Conservation (phyloP, 2,888 invertebrate genomes). For the Ectemnius cavifrons region DNA sequence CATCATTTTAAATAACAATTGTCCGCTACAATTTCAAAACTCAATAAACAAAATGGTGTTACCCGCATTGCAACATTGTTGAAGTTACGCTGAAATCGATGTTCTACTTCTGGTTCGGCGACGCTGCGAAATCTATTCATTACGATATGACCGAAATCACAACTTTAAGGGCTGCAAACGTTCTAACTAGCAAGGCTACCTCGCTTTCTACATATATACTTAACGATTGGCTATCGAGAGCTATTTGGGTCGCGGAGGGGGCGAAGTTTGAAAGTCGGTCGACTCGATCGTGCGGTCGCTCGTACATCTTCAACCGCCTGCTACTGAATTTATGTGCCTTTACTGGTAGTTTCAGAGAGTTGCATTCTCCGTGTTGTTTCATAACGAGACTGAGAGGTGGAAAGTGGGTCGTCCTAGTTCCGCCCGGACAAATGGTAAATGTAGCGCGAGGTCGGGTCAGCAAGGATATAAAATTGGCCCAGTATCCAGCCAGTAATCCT, state of each 20-base stretch:
- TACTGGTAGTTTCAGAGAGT: neutral
- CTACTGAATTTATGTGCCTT: neutral
- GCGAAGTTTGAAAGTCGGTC: slow-evolving; percentile 38
- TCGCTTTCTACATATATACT: too few species aligned
- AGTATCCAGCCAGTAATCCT: slow-evolving; percentile 41
- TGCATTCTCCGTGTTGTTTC: neutral
- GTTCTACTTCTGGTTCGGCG: too few species aligned
- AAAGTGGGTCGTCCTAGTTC: slow-evolving; percentile 49
- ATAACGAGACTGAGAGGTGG: slow-evolving; percentile 38
- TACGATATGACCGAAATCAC: too few species aligned
- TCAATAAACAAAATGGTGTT: too few species aligned
- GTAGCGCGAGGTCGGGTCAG: neutral
- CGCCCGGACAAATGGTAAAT: slow-evolving; percentile 11
- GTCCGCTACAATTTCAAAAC: too few species aligned
- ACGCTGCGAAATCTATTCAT: too few species aligned
- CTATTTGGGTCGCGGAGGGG: slow-evolving; percentile 29
- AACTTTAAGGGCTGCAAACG: neutral
- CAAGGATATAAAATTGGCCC: slow-evolving; percentile 26
- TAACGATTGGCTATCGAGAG: slow-evolving; percentile 13
- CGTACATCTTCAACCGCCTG: slow-evolving; percentile 5
- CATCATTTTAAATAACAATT: too few species aligned
- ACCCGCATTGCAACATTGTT: too few species aligned
- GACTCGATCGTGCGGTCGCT: slow-evolving; percentile 7
- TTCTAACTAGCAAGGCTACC: slow-evolving; percentile 24
- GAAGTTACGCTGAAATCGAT: too few species aligned